Conservation (phyloP, 2,797 vertebrate genomes). For the Schizopygopsis malacanthus region DNA sequence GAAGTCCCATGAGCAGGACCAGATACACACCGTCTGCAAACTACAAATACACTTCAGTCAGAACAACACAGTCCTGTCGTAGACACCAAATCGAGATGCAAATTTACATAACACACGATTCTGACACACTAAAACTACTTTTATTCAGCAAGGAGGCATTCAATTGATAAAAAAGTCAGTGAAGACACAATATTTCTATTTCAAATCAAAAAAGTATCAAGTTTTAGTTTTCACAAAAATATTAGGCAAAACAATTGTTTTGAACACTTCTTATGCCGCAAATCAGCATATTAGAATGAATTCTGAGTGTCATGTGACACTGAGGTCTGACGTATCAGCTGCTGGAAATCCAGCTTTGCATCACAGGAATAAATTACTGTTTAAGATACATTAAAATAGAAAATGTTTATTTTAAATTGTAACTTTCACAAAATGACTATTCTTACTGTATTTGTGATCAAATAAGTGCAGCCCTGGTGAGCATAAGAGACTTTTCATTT, state of each 20-base stretch:
- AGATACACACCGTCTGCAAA: constrained; percentile 98
- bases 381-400: not conserved
- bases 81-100: too few species aligned
- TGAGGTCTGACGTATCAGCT: not conserved
- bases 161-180: too few species aligned
- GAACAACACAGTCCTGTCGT: not conserved
- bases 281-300: not conserved
- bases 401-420: not conserved
- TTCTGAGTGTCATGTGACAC: not conserved
- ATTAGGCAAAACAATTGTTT: not conserved
- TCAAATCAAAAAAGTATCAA: not conserved
- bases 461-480: not conserved
- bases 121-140: not conserved
- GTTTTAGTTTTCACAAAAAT: not conserved
- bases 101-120: constrained; percentile 5
- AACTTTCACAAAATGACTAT: not conserved
- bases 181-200: not conserved
- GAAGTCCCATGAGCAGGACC: constrained; percentile 94
- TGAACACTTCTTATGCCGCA: not conserved
- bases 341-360: not conserved
- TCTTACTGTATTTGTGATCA: not conserved
- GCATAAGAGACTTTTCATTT: not conserved
- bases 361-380: not conserved
- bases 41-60: constrained; percentile 67
- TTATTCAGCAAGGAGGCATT: not conserved